Percentiles rank a stretch among this genome's conserved stretches.
phyloP scores from a whole-genome alignment of 2,888 invertebrate species.

The Thysanoteuthis rhombus region DNA sequence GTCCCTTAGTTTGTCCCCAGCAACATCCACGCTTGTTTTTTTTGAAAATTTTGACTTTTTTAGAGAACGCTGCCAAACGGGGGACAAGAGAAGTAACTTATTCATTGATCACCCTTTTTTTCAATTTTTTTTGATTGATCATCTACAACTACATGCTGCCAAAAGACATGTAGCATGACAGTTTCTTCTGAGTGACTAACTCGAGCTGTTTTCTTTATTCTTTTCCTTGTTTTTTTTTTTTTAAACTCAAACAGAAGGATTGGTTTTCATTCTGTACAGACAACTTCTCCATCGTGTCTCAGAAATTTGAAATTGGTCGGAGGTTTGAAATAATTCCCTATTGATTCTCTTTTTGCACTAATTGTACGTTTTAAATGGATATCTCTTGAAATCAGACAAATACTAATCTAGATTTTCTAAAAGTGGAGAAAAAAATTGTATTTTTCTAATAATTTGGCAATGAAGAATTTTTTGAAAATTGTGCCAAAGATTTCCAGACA shows the following conservation, averaged over 20 bases:
- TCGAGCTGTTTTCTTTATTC: background rate
- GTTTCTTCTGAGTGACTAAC: no score
- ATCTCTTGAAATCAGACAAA: background rate
- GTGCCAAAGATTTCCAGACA: background rate
- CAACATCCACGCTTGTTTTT: no score
- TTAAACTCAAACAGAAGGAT: no score
- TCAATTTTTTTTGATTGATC: no score
- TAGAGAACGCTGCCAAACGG: no score
- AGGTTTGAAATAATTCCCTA: background rate
- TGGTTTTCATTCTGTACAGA: background rate
- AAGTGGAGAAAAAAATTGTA: background rate
- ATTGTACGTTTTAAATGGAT: background rate
- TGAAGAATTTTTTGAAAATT: background rate
- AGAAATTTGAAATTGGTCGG: background rate
- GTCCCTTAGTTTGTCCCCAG: no score
- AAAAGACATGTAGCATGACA: no score
- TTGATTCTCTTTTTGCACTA: background rate
- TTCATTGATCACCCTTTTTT: no score
- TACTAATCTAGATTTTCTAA: background rate
- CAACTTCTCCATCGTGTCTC: background rate
- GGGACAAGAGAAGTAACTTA: no score
- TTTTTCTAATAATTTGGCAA: background rate
- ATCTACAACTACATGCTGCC: no score
- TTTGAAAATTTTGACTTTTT: no score
- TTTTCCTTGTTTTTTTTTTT: background rate